phyloP scores from a whole-genome alignment of 2,113 vertebrate species.

The Tupaia chinensis region DNA sequence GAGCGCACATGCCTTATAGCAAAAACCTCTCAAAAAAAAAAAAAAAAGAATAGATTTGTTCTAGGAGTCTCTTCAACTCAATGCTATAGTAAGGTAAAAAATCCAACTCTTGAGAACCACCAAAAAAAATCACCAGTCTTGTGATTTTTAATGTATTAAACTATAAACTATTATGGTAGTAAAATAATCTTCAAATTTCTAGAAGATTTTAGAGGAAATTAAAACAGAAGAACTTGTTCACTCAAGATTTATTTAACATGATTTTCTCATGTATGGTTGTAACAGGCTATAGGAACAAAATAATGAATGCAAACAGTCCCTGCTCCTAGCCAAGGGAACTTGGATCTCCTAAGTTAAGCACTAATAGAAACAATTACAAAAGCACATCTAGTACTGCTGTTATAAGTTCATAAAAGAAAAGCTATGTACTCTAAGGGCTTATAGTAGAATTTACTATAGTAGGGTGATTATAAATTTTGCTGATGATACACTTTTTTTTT shows the following conservation, averaged over 20 bases:
- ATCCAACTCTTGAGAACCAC: not conserved
- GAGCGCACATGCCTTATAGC: too few species aligned
- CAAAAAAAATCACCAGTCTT: not conserved
- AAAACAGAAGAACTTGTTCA: not conserved
- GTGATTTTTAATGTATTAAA: conserved; percentile 1
- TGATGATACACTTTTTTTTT: not conserved
- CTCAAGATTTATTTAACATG: not conserved
- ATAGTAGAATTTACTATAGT: not conserved
- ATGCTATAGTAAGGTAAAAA: not conserved
- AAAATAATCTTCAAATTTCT: not conserved
- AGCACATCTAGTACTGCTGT: not conserved
- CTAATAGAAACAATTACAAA: not conserved
- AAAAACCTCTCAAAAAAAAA: too few species aligned
- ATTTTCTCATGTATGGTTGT: not conserved
- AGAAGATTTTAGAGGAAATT: not conserved
- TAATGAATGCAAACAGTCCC: not conserved
- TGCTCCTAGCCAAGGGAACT: not conserved
- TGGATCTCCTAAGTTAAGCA: not conserved
- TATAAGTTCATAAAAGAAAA: not conserved
- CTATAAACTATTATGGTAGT: not conserved
- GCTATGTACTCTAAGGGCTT: not conserved
- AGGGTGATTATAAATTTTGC: not conserved
- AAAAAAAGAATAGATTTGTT: not conserved
- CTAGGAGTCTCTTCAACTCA: not conserved
- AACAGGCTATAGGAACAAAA: not conserved